These are phyloP conservation scores for Lepidurus arcticus DNA, from an alignment of 1,140 invertebrate genomes.

Conservation along the genomic window DNA sequence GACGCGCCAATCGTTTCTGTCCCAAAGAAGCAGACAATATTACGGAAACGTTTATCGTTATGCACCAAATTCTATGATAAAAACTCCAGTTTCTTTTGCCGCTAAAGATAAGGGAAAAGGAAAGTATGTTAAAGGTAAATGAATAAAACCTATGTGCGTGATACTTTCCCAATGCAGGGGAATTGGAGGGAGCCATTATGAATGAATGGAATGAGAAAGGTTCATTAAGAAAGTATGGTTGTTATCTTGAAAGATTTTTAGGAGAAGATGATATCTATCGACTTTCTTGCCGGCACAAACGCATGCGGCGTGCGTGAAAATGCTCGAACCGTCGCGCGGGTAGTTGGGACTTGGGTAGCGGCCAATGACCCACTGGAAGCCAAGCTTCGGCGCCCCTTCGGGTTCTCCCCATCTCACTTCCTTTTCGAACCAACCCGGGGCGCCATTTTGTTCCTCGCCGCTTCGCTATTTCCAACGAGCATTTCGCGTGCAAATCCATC, in stretches of 20 bases:
- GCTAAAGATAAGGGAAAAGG: no score
- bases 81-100: no score
- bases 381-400: not conserved
- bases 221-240: not conserved
- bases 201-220: no score
- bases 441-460: slow-evolving; percentile 31
- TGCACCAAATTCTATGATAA: not conserved
- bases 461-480: slow-evolving; percentile 9
- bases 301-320: slow-evolving; percentile 13
- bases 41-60: not conserved
- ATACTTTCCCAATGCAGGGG: no score
- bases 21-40: not conserved
- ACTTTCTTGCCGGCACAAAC: slow-evolving; percentile 23
- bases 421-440: slow-evolving; percentile 24
- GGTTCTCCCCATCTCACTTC: slow-evolving; percentile 15
- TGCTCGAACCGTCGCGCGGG: slow-evolving; percentile 11
- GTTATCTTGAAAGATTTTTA: not conserved
- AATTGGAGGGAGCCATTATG: no score
- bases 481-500: not conserved
- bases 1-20: not conserved
- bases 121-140: no score
- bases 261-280: slow-evolving; percentile 25
- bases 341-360: not conserved
- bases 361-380: slow-evolving; percentile 19
- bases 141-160: no score